Conservation (phyloP, 2,888 invertebrate species). For the Gortyna flavago region DNA sequence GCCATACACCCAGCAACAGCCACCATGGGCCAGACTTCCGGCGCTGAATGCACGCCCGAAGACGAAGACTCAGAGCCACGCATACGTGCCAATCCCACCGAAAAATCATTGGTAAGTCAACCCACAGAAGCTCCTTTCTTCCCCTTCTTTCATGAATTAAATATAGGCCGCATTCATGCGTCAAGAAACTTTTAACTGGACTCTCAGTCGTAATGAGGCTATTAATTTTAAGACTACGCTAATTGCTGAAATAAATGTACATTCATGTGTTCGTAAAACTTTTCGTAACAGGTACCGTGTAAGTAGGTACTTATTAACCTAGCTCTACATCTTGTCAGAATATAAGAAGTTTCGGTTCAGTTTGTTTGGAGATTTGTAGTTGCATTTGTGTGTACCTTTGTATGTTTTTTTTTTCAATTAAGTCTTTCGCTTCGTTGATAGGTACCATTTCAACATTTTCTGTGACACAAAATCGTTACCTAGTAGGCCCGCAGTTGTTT, state of each 20-base stretch:
- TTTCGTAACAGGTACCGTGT: constrained; percentile 30
- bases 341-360: constrained; percentile 2
- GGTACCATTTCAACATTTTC: neutral
- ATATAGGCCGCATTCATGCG: constrained; percentile 26
- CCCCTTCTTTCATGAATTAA: constrained; percentile 31
- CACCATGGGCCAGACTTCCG: constrained; percentile 89
- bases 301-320: neutral
- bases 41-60: constrained; percentile 88
- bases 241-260: constrained; percentile 17
- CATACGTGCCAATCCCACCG: constrained; percentile 87
- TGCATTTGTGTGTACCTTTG: constrained; percentile 16
- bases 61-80: constrained; percentile 88
- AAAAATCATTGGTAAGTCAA: constrained; percentile 89
- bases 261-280: constrained; percentile 12
- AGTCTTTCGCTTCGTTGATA: neutral
- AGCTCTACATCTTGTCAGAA: neutral
- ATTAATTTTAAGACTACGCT: constrained; percentile 34
- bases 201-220: constrained; percentile 19
- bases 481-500: constrained; percentile 6
- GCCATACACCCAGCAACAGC: constrained; percentile 61
- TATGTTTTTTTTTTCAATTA: too few relatives aligned
- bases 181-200: constrained; percentile 38
- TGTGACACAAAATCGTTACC: constrained; percentile 8
- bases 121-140: neutral
- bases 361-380: constrained; percentile 1